These are phyloP conservation scores for Drosophila ustulata DNA, from an alignment of 2,888 invertebrate species.

Conservation along the genomic window DNA sequence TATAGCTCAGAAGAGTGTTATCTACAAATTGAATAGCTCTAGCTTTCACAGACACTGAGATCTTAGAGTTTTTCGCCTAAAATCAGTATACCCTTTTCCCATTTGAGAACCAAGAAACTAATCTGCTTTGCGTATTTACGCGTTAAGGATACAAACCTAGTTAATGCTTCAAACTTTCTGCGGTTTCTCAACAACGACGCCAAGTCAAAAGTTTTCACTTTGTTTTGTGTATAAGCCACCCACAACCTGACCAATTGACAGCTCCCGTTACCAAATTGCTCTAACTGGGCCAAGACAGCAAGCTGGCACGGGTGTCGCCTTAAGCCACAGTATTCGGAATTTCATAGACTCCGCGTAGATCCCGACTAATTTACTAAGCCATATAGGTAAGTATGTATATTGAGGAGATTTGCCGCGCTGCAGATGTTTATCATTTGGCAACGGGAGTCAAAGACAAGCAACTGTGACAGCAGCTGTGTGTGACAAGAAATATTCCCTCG, in stretches of 20 bases:
- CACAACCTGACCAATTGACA: conserved; percentile 1
- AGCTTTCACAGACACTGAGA: too few species aligned
- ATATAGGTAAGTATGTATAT: neutral
- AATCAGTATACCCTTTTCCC: neutral
- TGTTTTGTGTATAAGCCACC: too few species aligned
- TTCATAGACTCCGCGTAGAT: neutral
- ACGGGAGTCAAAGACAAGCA: conserved; percentile 21
- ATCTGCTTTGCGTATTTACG: neutral
- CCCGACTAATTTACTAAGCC: neutral
- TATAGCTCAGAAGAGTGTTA: neutral
- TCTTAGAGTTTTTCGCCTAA: neutral
- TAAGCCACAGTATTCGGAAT: neutral
- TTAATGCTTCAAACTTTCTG: neutral
- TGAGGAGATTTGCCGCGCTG: conserved; percentile 29
- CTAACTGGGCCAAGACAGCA: neutral
- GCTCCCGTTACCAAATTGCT: neutral
- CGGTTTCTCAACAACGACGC: neutral
- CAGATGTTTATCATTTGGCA: conserved; percentile 48
- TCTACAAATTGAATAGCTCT: too few species aligned
- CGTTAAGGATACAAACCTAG: neutral
- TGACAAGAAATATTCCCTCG: conserved; percentile 9
- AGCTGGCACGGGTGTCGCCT: neutral
- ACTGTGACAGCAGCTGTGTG: conserved; percentile 19
- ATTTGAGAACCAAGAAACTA: neutral
- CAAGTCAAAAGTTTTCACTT: conserved; percentile 7